Evolutionary conservation across 2,888 invertebrate species (phyloP).

Genomic region (Eupithecia subfuscata): DNA sequence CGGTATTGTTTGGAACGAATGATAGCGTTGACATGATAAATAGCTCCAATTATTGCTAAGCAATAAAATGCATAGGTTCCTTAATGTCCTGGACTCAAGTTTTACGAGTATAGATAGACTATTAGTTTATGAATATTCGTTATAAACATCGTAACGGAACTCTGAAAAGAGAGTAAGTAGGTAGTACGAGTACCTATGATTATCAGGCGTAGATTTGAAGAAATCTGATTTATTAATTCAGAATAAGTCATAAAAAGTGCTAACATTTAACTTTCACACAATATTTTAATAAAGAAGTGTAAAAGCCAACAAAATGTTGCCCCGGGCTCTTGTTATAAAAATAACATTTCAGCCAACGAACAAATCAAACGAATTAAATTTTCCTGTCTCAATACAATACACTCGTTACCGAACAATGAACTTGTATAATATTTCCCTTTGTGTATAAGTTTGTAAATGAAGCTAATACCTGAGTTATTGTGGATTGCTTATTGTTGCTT

Average conservation of each 20-base stretch:
- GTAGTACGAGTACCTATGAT: too few species aligned
- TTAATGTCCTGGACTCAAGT: background rate
- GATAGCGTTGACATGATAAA: constrained; percentile 1
- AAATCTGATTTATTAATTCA: background rate
- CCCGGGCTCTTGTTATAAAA: constrained; percentile 13
- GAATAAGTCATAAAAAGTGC: background rate
- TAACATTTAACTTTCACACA: constrained; percentile 5
- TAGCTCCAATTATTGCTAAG: background rate
- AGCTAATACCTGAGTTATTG: constrained; percentile 24
- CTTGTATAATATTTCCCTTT: constrained; percentile 32
- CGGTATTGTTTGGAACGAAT: constrained; percentile 5
- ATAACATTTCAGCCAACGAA: constrained; percentile 19
- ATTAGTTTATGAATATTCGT: background rate
- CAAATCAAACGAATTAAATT: constrained; percentile 37
- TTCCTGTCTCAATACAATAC: constrained; percentile 33
- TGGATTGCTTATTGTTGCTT: constrained; percentile 10
- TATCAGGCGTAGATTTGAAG: background rate
- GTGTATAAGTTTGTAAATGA: constrained; percentile 22
- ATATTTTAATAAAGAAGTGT: background rate
- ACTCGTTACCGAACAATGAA: constrained; percentile 36
- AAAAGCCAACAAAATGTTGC: constrained; percentile 25
- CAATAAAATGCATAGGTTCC: background rate
- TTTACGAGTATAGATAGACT: background rate
- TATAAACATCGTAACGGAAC: background rate
- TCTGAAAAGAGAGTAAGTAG: background rate